Evolutionary conservation across 2,888 invertebrate species (phyloP), one percentile per base, ranked within the genome.

Genomic region (Tuta absoluta): DNA sequence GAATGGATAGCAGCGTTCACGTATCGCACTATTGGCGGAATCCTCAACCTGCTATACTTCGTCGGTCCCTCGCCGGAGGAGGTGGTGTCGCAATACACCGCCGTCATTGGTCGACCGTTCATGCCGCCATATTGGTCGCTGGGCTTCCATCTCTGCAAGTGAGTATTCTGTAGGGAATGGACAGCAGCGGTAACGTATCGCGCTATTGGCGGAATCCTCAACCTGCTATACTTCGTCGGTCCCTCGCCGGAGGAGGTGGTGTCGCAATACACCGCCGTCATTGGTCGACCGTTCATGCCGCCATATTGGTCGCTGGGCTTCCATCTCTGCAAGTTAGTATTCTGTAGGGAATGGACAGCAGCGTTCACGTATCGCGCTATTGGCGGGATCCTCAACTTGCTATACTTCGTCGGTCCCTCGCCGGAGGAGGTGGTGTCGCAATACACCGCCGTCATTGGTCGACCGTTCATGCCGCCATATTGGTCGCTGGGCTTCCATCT

Each of bases 401-500:
- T 95, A 79, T 89, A 97, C 68, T 94, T 97, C 77, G 72, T 95
- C 75, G 98, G 97, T 0, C 96, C 96, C 0, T 89, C 93, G 0
- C 96, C 98, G 0, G 75, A 86, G 5, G 93, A 94, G 37, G 96
- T 96, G 11, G 84, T 94, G 0, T 78, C 87, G 21, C 95, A 96
- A 80, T 96, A 95, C 78, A 93, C 95, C 0, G 92, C 92, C 66
- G 75, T 96, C 4, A 92, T 97, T 12, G 97, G 97, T 0, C 89
- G 93, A 66, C 96, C 97, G 0, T 93, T 93, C 77, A 92, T 98
- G 93, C 97, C 97, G 0, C 97, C 98, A 0, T 96, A 96, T 80
- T 98, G 98, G 98, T 92, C 95, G 0, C 92, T 98, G 0, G 98
- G 98, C 0, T 98, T 97, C 84, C 98, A 98, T 86, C 87, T 98